phyloP scores from a whole-genome alignment of 2,888 invertebrate genomes.

The Geotrupes spiniger region DNA sequence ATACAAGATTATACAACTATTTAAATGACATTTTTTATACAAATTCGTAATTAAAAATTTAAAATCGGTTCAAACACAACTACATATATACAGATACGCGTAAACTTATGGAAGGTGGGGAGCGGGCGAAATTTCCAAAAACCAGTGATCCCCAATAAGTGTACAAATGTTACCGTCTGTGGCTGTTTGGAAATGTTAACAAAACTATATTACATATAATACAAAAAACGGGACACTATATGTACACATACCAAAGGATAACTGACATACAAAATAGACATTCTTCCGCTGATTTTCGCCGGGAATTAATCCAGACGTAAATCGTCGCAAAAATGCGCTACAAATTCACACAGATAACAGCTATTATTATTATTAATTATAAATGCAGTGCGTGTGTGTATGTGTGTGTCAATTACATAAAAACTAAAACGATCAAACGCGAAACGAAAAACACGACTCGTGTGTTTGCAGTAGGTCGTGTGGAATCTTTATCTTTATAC shows the following conservation, averaged over 20 bases:
- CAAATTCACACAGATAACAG: conserved; percentile 29
- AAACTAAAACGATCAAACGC: neutral
- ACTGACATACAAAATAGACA: conserved; percentile 15
- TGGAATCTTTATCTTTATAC: conserved; percentile 21
- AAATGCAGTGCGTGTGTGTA: conserved; percentile 35
- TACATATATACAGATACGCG: conserved; percentile 42
- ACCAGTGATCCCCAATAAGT: conserved; percentile 42
- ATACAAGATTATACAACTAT: conserved; percentile 45
- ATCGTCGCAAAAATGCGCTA: conserved; percentile 10
- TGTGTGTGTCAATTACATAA: conserved; percentile 3
- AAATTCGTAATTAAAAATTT: conserved; percentile 43
- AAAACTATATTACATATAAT: conserved; percentile 52
- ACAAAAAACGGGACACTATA: conserved; percentile 40
- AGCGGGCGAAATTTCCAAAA: conserved; percentile 2
- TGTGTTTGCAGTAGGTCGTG: neutral
- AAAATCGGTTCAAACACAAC: conserved; percentile 37
- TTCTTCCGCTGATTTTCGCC: neutral
- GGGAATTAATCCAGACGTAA: neutral
- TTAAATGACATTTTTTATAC: conserved; percentile 37
- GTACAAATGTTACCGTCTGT: conserved; percentile 37
- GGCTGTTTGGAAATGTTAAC: conserved; percentile 46
- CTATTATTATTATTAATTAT: conserved; percentile 35
- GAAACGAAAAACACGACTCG: neutral
- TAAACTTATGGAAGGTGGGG: neutral
- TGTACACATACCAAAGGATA: conserved; percentile 30